These are phyloP conservation scores for Megamerina dolium DNA, from an alignment of 2,888 invertebrate species.

Conservation along the genomic window DNA sequence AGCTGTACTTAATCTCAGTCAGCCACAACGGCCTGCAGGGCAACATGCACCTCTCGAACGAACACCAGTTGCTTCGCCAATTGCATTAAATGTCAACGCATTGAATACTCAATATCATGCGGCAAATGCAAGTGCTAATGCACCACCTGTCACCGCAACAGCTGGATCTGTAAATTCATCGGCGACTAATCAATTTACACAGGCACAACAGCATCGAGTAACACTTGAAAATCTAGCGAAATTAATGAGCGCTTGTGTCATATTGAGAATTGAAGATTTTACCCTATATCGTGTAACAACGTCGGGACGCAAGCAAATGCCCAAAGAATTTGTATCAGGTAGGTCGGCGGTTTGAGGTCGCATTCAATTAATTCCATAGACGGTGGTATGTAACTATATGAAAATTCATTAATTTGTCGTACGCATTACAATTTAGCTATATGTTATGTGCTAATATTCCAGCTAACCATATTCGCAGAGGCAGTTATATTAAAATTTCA, in stretches of 20 bases:
- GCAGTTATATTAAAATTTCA: no score
- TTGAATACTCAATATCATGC: conserved; percentile 28
- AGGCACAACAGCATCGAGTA: conserved; percentile 56
- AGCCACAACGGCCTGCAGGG: conserved; percentile 54
- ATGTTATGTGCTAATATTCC: no score
- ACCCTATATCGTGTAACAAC: conserved; percentile 81
- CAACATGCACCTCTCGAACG: conserved; percentile 47
- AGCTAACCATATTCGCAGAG: no score
- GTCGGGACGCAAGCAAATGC: conserved; percentile 62
- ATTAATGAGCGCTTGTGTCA: conserved; percentile 86
- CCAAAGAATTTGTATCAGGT: conserved; percentile 78
- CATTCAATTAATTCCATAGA: no score
- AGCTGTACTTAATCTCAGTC: conserved; percentile 67
- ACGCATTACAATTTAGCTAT: conserved; percentile 1
- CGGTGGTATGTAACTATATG: no score
- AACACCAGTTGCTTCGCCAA: conserved; percentile 40
- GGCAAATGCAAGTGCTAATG: conserved; percentile 22
- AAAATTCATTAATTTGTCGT: background rate
- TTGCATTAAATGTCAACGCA: conserved; percentile 35
- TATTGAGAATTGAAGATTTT: conserved; percentile 87
- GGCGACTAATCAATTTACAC: conserved; percentile 46
- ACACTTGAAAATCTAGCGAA: conserved; percentile 72
- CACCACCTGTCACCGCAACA: conserved; percentile 26
- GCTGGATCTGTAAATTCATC: conserved; percentile 31
- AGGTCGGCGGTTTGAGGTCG: conserved; percentile 25